Evolutionary conservation across 2,888 invertebrate genomes (phyloP), one percentile per base, ranked within the genome.

Genomic region (Archaeoteleia sp.): DNA sequence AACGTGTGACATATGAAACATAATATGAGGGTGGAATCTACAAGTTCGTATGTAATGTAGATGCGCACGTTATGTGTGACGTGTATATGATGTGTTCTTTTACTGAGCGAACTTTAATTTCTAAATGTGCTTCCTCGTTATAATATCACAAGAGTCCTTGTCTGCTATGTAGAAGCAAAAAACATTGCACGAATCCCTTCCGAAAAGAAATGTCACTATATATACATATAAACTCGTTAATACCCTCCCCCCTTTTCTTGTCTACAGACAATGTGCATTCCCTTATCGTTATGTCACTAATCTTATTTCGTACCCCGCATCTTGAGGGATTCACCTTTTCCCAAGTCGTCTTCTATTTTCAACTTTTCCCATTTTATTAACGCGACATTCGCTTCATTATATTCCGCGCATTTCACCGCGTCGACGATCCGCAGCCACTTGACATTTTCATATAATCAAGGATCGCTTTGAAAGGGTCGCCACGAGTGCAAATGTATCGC

Each of bases 371-470:
- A 12, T 62, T 54, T 62, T 54, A 42, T 54, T 40, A 48, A 63
- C 49, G 39, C 51, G 51, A 51, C 45, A 57, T 63, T 53, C 62
- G 30, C 32, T 62, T 62, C 58, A 57, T 54, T 58, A 58, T 51
- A 39, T 27, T 43, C 13, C 48, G 54, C 30, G 48, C 8, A 14
- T 42, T 51, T 53, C 40, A 43, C 8, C 27, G 48, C 30, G 40
- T 51, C 35, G 49, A n/a, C 39, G 45, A 60, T 37, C 17, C 32
- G 34, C 39, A 20, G 54, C 48, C 40, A 63, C 40, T 65, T 65
- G 65, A 65, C 65, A 65, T 65, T 65, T 65, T 57, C 55, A 23
- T 20, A 46, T 57, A 65, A 57, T 65, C 43, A 65, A 51, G 45
- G 23, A 32, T 15, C 45, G 45, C 15, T 51, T 51, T 39, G 30